These are phyloP conservation scores for Mimas tiliae DNA, from an alignment of 2,888 invertebrate genomes.

Conservation along the genomic window DNA sequence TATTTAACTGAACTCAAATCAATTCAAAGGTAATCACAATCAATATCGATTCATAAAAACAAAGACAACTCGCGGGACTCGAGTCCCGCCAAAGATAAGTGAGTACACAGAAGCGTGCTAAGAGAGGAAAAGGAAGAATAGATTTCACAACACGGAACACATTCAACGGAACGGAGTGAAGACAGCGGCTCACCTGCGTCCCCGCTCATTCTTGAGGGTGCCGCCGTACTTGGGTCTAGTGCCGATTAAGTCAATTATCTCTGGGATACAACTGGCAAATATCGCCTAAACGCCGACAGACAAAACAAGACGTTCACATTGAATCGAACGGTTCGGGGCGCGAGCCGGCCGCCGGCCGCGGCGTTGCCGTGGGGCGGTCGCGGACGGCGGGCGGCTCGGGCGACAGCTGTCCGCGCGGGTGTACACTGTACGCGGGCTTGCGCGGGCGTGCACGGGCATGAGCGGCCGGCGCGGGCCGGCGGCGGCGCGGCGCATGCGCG, in stretches of 20 bases:
- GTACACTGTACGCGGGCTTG: constrained; percentile 44
- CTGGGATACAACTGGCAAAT: constrained; percentile 99
- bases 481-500: constrained; percentile 55
- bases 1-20: constrained; percentile 82
- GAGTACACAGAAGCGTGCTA: constrained; percentile 86
- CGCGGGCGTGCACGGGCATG: constrained; percentile 38
- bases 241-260: constrained; percentile 99
- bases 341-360: constrained; percentile 54
- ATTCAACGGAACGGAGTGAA: constrained; percentile 86
- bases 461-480: constrained; percentile 37
- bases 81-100: constrained; percentile 83
- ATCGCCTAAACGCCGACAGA: constrained; percentile 95
- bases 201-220: constrained; percentile 99
- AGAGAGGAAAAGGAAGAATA: constrained; percentile 84
- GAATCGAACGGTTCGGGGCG: constrained; percentile 67
- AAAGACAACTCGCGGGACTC: constrained; percentile 81
- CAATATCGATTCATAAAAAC: constrained; percentile 82
- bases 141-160: constrained; percentile 85
- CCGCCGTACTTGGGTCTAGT: constrained; percentile 99
- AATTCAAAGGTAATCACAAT: constrained; percentile 81
- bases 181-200: constrained; percentile 98
- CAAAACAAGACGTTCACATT: constrained; percentile 86
- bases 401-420: constrained; percentile 57
- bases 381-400: constrained; percentile 41
- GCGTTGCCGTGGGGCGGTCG: constrained; percentile 39